These are phyloP conservation scores for Anniella stebbinsi DNA, from an alignment of 2,797 vertebrate genomes.

Conservation along the genomic window DNA sequence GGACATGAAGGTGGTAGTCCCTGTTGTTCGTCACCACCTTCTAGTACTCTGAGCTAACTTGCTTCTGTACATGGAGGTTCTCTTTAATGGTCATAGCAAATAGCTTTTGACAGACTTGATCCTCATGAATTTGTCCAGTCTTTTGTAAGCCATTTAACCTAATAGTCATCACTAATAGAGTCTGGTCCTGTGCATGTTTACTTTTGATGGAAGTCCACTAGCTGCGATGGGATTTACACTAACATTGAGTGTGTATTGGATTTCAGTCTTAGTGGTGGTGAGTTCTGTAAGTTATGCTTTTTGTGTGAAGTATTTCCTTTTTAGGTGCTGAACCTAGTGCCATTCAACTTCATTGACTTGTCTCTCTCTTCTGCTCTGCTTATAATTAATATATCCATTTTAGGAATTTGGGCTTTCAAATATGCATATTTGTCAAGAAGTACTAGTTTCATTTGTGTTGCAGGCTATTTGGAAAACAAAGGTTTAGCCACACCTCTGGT, in stretches of 20 bases:
- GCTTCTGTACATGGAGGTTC: too few species aligned
- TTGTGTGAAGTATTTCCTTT: not conserved
- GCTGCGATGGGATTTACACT: not conserved
- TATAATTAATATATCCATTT: not conserved
- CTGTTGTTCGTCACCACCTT: too few species aligned
- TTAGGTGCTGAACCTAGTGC: not conserved
- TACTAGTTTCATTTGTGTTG: constrained; percentile 37
- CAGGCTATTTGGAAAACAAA: constrained; percentile 88
- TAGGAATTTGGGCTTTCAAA: constrained; percentile 11
- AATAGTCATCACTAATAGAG: not conserved
- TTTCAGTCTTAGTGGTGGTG: not conserved
- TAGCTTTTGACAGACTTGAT: not conserved
- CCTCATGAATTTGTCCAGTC: not conserved
- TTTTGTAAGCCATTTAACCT: not conserved
- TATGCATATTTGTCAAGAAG: not conserved
- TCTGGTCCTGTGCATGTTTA: not conserved
- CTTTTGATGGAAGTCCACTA: not conserved
- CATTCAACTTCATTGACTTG: not conserved
- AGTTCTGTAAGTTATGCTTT: not conserved
- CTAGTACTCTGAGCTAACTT: not conserved
- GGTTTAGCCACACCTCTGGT: constrained; percentile 80
- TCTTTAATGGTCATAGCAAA: not conserved
- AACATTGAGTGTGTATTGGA: not conserved
- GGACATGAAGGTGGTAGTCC: not conserved
- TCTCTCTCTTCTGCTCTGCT: not conserved